These are phyloP conservation scores for Myripristis jacobus DNA, from an alignment of 2,797 vertebrate genomes.

Conservation along the genomic window DNA sequence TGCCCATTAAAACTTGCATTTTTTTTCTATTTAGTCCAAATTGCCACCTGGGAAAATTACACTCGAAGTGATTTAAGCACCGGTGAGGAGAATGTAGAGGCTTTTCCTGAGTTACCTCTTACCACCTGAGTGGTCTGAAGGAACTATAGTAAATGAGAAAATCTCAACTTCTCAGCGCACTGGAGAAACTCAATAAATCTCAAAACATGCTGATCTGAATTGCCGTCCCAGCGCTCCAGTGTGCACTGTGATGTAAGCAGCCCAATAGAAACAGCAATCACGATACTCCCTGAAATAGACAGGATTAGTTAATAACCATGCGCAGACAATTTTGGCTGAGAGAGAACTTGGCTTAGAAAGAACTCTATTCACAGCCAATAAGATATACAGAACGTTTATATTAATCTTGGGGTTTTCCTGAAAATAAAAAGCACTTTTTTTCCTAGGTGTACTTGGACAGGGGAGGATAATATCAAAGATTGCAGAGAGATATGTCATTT, in stretches of 20 bases:
- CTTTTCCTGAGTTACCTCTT: slow-evolving; percentile 57
- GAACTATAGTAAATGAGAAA: slow-evolving; percentile 51
- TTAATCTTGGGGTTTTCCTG: background rate
- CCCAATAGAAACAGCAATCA: slow-evolving; percentile 42
- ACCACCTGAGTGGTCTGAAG: slow-evolving; percentile 54
- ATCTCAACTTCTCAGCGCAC: slow-evolving; percentile 45
- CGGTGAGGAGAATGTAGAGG: slow-evolving; percentile 30
- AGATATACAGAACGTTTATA: slow-evolving; percentile 23
- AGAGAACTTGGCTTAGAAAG: slow-evolving; percentile 36
- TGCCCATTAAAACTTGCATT: slow-evolving; percentile 42
- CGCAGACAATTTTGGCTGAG: slow-evolving; percentile 36
- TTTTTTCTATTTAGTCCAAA: slow-evolving; percentile 42
- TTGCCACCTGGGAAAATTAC: slow-evolving; percentile 56
- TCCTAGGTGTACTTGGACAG: background rate
- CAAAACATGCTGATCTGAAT: slow-evolving; percentile 49
- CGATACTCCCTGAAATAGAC: slow-evolving; percentile 34
- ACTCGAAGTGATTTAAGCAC: slow-evolving; percentile 59
- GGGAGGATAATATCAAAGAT: background rate
- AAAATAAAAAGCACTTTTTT: background rate
- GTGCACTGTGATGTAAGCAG: slow-evolving; percentile 13
- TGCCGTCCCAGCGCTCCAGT: slow-evolving; percentile 30
- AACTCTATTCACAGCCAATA: slow-evolving; percentile 43
- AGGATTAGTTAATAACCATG: slow-evolving; percentile 50
- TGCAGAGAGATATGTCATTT: too few species aligned
- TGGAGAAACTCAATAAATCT: slow-evolving; percentile 57